A percentile compares a stretch with the other conserved stretches of the same genome.
These are phyloP conservation scores for Magallana gigas DNA, from an alignment of 1,140 invertebrate genomes.

Conservation along the genomic window DNA sequence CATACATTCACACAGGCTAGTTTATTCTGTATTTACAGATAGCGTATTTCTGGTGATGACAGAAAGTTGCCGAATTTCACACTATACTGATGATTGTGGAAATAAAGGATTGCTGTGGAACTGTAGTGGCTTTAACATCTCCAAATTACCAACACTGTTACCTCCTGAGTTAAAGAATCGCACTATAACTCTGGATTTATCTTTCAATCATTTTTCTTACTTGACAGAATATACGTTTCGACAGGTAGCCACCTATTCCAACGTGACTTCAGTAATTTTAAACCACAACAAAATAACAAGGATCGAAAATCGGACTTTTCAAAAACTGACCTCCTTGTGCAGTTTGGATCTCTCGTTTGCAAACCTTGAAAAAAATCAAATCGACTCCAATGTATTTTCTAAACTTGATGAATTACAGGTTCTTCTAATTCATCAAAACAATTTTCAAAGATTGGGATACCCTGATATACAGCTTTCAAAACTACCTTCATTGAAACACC, in stretches of 20 bases:
- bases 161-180: neutral
- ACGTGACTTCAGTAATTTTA: neutral
- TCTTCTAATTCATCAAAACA: neutral
- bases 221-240: neutral
- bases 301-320: neutral
- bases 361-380: neutral
- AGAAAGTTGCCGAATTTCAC: neutral
- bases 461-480: neutral
- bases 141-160: neutral
- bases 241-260: neutral
- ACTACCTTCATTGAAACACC: neutral
- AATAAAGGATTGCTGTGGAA: neutral
- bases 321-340: neutral
- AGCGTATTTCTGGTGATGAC: neutral
- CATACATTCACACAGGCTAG: no score
- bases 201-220: neutral
- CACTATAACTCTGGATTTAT: neutral
- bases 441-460: neutral
- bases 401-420: neutral
- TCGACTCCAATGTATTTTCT: neutral
- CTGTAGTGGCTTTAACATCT: neutral
- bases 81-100: neutral
- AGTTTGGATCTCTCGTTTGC: neutral
- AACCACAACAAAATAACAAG: neutral
- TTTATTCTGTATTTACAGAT: neutral